These are phyloP conservation scores for Tychaedon coryphoeus DNA, from an alignment of 2,113 vertebrate species.

Conservation along the genomic window DNA sequence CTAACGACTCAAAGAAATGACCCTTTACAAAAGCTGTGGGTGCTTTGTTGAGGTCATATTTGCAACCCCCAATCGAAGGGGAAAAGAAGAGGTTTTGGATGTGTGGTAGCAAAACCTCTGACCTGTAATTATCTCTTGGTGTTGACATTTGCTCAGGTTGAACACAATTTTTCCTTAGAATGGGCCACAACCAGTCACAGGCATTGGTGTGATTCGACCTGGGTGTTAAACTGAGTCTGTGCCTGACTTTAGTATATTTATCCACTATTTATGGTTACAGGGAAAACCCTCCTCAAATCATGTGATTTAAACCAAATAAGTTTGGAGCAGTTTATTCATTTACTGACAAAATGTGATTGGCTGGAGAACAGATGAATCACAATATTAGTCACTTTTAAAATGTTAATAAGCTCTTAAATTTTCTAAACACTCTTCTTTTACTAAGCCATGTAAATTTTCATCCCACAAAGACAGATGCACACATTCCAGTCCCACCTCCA, in stretches of 20 bases:
- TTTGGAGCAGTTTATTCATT: not conserved
- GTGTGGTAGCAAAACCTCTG: rapidly evolving
- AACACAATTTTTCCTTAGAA: not conserved
- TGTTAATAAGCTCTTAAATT: not conserved
- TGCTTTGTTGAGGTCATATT: not conserved
- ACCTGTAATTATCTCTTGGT: not conserved
- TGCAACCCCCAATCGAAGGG: rapidly evolving
- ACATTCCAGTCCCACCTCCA: not conserved
- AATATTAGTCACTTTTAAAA: not conserved
- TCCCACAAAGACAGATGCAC: not conserved
- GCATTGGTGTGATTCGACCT: not conserved
- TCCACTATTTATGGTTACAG: not conserved
- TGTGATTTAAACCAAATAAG: not conserved
- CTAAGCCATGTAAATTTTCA: not conserved
- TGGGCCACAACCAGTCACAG: not conserved
- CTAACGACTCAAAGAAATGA: not conserved
- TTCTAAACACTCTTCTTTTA: not conserved
- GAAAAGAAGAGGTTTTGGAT: not conserved
- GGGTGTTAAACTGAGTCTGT: not conserved
- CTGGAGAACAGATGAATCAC: not conserved
- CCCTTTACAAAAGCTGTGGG: not conserved
- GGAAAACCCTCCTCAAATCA: not conserved
- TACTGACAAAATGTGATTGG: not conserved
- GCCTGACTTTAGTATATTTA: not conserved
- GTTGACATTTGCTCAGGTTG: not conserved